Base-by-base conservation (phyloP, 1,140 invertebrate genomes). In the Aphidius gifuensis region DNA sequence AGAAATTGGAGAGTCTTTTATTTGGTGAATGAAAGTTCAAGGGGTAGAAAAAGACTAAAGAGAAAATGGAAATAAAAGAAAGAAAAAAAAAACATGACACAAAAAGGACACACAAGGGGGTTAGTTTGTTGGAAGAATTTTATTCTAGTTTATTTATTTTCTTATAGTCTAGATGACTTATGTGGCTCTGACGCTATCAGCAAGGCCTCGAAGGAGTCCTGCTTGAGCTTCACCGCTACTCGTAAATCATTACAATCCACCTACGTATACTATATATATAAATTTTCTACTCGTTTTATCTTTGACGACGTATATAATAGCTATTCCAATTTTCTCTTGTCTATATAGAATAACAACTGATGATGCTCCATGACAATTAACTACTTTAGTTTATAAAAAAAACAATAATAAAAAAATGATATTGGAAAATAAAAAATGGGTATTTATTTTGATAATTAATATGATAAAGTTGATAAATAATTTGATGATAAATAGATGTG, bases 131-230 rank as follows among this genome's bases (percentile, higher is more conserved):
- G 50, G 57, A 46, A 66, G 60, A 69, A 57, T 68, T 68, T 74
- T 32, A 32, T 32, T 32, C 23, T 32, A 32, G 23, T 32, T 32
- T 32, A 32, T 32, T 32, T 32, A 3, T 32, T 3, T 32, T 32
- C 4, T 71, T 69, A 70, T 73, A 74, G 71, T 71, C 72, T 74
- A 76, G 78, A 80, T 80, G 79, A 80, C 79, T 80, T 80, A 80
- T 80, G 79, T 80, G 77, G 74, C 76, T 80, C 78, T 81, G 78
- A 80, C 79, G 79, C 74, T 80, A 81, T 81, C 79, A 80, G 79
- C 73, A 66, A 77, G 70, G 74, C 76, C 77, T 80, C 76, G 78
- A 74, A 58, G 60, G 74, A 80, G 78, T 80, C 74, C 75, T 71
- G 71, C 72, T 71, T 73, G 74, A 78, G 73, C 74, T 67, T 43